Evolutionary conservation across 2,888 invertebrate species (phyloP).

Genomic region (Xylocampa areola): DNA sequence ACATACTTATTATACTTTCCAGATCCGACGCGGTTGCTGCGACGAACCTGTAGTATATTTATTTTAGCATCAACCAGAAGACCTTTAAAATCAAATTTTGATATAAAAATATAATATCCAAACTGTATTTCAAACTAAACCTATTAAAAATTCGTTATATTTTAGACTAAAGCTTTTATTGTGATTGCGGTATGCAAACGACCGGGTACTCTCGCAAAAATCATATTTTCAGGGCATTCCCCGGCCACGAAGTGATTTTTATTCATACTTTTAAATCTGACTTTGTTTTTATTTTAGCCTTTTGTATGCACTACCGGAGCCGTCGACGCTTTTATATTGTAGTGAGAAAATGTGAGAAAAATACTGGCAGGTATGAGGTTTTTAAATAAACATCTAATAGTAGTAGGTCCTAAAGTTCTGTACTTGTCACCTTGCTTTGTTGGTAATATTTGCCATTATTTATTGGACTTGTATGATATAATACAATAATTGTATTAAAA

Average conservation of each 20-base stretch:
- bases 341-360: not conserved
- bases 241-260: constrained; percentile 20
- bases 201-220: constrained; percentile 11
- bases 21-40: too few species aligned
- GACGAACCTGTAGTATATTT: too few species aligned
- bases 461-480: too few species aligned
- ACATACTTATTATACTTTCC: too few species aligned
- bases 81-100: too few species aligned
- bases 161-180: constrained; percentile 40
- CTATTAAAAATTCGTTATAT: constrained; percentile 24
- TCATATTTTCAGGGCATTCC: constrained; percentile 25
- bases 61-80: too few species aligned
- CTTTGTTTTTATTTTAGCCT: constrained; percentile 15
- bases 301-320: constrained; percentile 14
- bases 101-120: not conserved
- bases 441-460: too few species aligned
- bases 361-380: not conserved
- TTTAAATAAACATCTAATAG: too few species aligned
- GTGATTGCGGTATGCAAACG: constrained; percentile 25
- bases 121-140: constrained; percentile 9
- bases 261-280: constrained; percentile 23
- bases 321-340: constrained; percentile 6
- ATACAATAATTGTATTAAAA: too few species aligned
- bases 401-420: too few species aligned
- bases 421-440: too few species aligned